These are phyloP conservation scores for Brotula barbata DNA, from an alignment of 2,797 vertebrate genomes.

Conservation along the genomic window DNA sequence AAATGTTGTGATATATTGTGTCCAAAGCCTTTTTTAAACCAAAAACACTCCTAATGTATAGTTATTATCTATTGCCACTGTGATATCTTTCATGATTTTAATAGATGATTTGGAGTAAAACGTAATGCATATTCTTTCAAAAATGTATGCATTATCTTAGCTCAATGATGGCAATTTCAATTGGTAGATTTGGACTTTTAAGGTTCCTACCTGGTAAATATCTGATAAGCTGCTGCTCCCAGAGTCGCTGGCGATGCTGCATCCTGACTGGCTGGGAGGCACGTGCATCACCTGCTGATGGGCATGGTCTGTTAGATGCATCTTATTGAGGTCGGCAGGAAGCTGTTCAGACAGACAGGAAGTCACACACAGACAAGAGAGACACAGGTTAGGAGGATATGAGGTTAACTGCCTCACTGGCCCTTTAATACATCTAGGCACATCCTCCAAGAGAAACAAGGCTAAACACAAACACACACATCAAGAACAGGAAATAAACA, in stretches of 20 bases:
- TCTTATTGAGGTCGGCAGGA: slow-evolving; percentile 96
- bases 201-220: slow-evolving; percentile 90
- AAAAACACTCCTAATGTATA: too few species aligned
- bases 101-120: too few species aligned
- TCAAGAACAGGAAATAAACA: background rate
- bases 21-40: too few species aligned
- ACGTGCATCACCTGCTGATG: slow-evolving; percentile 91
- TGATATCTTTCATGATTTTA: too few species aligned
- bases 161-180: too few species aligned
- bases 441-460: background rate
- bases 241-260: slow-evolving; percentile 97
- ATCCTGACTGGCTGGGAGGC: slow-evolving; percentile 94
- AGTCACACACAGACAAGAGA: slow-evolving; percentile 28
- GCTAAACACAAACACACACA: background rate
- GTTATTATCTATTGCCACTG: too few species aligned
- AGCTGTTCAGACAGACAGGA: slow-evolving; percentile 81
- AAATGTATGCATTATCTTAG: too few species aligned
- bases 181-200: background rate
- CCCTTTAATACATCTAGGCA: too few species aligned
- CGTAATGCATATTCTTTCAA: too few species aligned
- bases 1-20: too few species aligned
- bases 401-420: slow-evolving; percentile 36
- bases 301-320: slow-evolving; percentile 93
- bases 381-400: slow-evolving; percentile 12
- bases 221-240: slow-evolving; percentile 98